Evolutionary conservation across 2,888 invertebrate species (phyloP).

Genomic region (Mactromeris polynyma): DNA sequence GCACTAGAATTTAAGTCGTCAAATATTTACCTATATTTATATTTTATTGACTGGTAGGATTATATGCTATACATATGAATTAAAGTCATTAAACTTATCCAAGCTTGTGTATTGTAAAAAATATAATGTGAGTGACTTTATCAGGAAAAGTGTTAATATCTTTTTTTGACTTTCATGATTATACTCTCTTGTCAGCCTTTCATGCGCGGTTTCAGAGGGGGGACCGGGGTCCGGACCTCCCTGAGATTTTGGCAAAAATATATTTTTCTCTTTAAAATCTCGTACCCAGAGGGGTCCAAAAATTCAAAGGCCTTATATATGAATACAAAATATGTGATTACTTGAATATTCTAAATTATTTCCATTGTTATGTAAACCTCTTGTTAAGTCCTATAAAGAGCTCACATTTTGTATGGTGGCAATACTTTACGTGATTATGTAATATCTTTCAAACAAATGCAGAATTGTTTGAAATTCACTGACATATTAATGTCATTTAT

Average conservation of each 20-base stretch:
- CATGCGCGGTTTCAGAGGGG: too few species aligned
- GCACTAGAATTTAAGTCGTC: neutral
- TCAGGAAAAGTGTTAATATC: neutral
- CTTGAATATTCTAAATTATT: neutral
- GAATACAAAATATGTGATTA: neutral
- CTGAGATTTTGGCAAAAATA: too few species aligned
- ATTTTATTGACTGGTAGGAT: neutral
- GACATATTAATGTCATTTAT: neutral
- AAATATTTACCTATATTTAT: slow-evolving; percentile 5
- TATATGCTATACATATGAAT: neutral
- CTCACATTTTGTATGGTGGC: neutral
- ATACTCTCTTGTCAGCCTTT: neutral
- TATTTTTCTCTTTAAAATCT: too few species aligned
- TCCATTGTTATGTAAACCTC: neutral
- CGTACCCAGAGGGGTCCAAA: too few species aligned
- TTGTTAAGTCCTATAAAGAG: neutral
- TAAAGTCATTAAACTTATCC: neutral
- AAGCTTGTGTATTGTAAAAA: neutral
- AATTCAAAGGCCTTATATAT: too few species aligned
- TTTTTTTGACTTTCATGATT: too few species aligned
- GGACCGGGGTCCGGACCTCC: too few species aligned
- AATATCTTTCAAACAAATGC: neutral
- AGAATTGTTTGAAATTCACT: slow-evolving; percentile 9
- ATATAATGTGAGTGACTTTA: neutral
- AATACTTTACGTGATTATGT: neutral